phyloP scores from a whole-genome alignment of 2,888 invertebrate genomes.

The Troilus luridus region DNA sequence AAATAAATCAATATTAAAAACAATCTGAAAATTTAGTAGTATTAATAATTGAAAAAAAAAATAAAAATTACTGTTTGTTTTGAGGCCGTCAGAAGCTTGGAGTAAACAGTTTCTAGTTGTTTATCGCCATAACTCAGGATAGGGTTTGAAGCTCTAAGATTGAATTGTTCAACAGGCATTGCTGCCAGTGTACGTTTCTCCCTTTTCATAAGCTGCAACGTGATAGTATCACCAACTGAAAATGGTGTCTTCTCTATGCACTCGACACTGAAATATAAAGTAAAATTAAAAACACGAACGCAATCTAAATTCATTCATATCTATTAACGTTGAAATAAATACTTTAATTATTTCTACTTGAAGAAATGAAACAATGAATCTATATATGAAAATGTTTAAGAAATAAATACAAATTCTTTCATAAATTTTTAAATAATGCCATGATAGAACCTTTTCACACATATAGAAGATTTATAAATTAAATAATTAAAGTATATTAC shows the following conservation, averaged over 20 bases:
- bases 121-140: slow-evolving; percentile 71
- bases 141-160: slow-evolving; percentile 65
- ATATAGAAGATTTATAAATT: not conserved
- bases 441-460: not conserved
- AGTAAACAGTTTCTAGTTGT: slow-evolving; percentile 75
- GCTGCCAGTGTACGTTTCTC: slow-evolving; percentile 74
- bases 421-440: no score
- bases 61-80: slow-evolving; percentile 74
- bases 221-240: slow-evolving; percentile 78
- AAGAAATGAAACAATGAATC: no score
- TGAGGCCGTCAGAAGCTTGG: slow-evolving; percentile 84
- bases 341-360: not conserved
- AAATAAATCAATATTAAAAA: slow-evolving; percentile 63
- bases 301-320: no score
- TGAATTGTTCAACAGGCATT: slow-evolving; percentile 70
- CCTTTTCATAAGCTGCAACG: slow-evolving; percentile 89
- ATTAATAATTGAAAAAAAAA: not conserved
- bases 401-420: no score
- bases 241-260: slow-evolving; percentile 72
- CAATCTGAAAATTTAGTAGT: not conserved
- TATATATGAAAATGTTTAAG: no score
- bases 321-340: no score
- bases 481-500: slow-evolving; percentile 69
- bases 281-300: not conserved
- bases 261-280: slow-evolving; percentile 73